Evolutionary conservation across 2,888 invertebrate genomes (phyloP).

Genomic region (Dryocosmus kuriphilus): DNA sequence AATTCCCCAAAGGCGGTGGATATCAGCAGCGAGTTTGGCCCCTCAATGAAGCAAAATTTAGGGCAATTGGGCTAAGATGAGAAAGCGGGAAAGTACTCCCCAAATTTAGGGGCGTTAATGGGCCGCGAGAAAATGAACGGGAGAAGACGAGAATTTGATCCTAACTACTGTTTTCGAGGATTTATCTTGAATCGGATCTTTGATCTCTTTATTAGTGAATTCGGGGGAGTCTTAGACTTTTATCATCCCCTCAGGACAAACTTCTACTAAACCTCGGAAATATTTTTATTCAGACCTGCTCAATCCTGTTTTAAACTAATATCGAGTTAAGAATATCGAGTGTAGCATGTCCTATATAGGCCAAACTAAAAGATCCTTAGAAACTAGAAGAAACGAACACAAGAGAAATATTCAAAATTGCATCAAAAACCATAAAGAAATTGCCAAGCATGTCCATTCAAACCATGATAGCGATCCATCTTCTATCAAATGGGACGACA

Average conservation of each 20-base stretch:
- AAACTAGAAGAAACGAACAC: too few species aligned
- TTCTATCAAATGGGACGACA: too few species aligned
- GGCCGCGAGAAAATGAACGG: slow-evolving; percentile 1
- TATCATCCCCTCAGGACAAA: not conserved
- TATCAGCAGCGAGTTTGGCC: not conserved
- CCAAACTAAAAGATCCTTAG: too few species aligned
- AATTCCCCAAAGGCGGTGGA: slow-evolving; percentile 14
- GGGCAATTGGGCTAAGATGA: slow-evolving; percentile 26
- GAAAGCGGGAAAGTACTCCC: not conserved
- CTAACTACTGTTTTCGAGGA: slow-evolving; percentile 27
- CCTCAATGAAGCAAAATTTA: slow-evolving; percentile 1
- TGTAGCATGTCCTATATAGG: too few species aligned
- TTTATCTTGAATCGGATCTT: slow-evolving; percentile 27
- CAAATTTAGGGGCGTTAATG: slow-evolving; percentile 33
- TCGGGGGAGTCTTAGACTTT: slow-evolving; percentile 8
- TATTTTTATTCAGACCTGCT: not conserved
- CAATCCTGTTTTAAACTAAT: not conserved
- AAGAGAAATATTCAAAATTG: too few species aligned
- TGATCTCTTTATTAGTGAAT: slow-evolving; percentile 25
- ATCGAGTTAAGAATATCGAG: too few species aligned
- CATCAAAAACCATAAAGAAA: too few species aligned
- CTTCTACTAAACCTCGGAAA: not conserved
- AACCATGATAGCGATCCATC: too few species aligned
- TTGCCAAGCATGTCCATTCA: too few species aligned
- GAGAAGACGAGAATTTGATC: slow-evolving; percentile 1